Conservation (phyloP, 2,113 vertebrate species). For the Ammodramus savannarum region DNA sequence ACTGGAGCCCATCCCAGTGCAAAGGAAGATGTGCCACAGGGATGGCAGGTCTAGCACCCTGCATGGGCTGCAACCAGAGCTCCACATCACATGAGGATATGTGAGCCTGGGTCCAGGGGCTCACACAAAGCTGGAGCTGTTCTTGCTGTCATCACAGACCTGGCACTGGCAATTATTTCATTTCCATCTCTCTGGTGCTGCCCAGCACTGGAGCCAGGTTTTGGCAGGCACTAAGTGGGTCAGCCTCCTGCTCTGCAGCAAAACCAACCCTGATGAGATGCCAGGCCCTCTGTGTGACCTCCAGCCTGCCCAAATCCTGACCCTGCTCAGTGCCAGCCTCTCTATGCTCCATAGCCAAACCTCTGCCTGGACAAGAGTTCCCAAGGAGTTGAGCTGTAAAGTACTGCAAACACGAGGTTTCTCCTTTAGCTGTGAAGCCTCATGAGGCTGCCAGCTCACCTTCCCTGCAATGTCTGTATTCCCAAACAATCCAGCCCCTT, state of each 20-base stretch:
- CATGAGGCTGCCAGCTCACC: background rate
- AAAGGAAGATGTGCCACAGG: background rate
- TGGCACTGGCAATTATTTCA: background rate
- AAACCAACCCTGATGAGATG: background rate
- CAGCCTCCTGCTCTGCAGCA: background rate
- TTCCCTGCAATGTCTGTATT: background rate
- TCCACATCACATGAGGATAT: background rate
- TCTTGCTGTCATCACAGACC: background rate
- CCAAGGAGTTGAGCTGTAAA: accelerated
- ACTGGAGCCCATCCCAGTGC: background rate
- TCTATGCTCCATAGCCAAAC: no score
- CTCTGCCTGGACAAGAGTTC: background rate
- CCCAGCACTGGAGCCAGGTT: accelerated
- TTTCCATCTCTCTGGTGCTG: background rate
- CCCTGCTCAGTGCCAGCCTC: background rate
- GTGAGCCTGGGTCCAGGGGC: background rate
- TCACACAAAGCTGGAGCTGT: background rate
- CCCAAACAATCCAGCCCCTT: background rate
- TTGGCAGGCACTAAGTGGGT: background rate
- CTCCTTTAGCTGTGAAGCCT: background rate
- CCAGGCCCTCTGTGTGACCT: background rate
- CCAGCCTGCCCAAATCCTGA: background rate
- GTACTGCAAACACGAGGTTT: background rate
- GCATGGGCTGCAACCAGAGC: background rate
- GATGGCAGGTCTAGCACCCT: background rate